These are phyloP conservation scores for Coenobita brevimanus DNA, from an alignment of 1,140 invertebrate species.

Conservation along the genomic window DNA sequence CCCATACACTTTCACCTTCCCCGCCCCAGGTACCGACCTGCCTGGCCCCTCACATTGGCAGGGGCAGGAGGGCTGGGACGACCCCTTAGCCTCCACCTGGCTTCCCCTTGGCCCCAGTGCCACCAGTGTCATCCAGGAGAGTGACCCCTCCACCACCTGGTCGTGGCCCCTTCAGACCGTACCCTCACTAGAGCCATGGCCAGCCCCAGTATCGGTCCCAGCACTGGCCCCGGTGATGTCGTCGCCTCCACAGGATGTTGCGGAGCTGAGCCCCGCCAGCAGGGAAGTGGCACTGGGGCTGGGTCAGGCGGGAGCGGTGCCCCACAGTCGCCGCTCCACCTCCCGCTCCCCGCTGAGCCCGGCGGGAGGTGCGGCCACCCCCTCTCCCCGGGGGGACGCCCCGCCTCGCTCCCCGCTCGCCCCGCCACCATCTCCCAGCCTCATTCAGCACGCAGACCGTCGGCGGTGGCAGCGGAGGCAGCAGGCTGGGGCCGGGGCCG, in stretches of 20 bases:
- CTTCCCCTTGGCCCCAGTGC: not conserved
- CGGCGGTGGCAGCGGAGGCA: slow-evolving; percentile 29
- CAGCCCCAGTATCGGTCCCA: no score
- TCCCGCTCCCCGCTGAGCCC: slow-evolving; percentile 52
- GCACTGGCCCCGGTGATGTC: not conserved
- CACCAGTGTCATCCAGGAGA: not conserved
- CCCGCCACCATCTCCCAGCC: slow-evolving; percentile 22
- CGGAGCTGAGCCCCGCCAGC: slow-evolving; percentile 44
- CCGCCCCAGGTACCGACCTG: not conserved
- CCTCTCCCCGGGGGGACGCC: slow-evolving; percentile 44
- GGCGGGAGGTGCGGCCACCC: slow-evolving; percentile 20
- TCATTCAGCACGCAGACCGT: slow-evolving; percentile 10
- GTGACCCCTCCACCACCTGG: slow-evolving; percentile 16
- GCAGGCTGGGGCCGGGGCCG: not conserved
- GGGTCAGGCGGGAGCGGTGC: not conserved
- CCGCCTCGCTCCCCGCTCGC: slow-evolving; percentile 48
- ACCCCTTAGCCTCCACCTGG: slow-evolving; percentile 23
- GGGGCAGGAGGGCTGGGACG: slow-evolving; percentile 39
- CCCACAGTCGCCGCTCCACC: slow-evolving; percentile 37
- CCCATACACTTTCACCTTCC: not conserved
- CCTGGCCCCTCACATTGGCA: no score
- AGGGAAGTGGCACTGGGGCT: slow-evolving; percentile 38
- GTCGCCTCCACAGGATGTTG: not conserved
- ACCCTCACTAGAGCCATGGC: not conserved
- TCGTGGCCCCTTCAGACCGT: slow-evolving; percentile 29